Evolutionary conservation across 2,888 invertebrate species (phyloP), one percentile per base, ranked within the genome.

Genomic region (Gortyna flavago): DNA sequence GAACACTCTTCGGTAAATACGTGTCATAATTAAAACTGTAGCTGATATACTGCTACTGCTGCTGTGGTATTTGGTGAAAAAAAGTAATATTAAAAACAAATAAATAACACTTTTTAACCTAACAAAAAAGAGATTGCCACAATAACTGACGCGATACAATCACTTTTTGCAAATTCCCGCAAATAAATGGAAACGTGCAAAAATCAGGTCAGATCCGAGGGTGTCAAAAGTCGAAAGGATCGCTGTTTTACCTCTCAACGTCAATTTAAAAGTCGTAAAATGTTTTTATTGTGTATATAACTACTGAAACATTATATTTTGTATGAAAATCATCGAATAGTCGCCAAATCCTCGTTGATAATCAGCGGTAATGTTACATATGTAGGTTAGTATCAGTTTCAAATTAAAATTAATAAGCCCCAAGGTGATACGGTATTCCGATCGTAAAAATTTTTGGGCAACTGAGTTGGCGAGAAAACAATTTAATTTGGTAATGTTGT

Each of bases 161-260:
- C 21, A 38, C 32, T 59, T 77, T 65, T 51, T 1, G 25, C 9
- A 44, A 32, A 61, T 44, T 81, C 32, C 66, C 83, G 81, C 54
- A 38, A 61, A 69, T 66, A 77, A 92, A 90, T 94, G 96, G 93
- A 94, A 86, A 93, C 93, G 62, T 35, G 62, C 86, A 85, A 82
- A 75, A 91, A 92, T 90, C 93, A 90, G 93, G 91, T 93, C 93
- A 91, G 86, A 88, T 82, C 78, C 85, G 89, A 93, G 89, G 83
- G 93, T 94, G 96, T 95, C 95, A 96, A 94, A 92, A 94, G 94
- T 94, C 91, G 93, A 94, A 94, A 94, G 92, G 91, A 91, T 90
- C 90, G 86, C 82, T 86, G 88, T 89, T 72, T 81, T 89, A 87
- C 90, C 85, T 85, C 85, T 82, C 89, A 82, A 89, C 89, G 90